Evolutionary conservation across 2,888 invertebrate species (phyloP).

Genomic region (Rosalia funebris): DNA sequence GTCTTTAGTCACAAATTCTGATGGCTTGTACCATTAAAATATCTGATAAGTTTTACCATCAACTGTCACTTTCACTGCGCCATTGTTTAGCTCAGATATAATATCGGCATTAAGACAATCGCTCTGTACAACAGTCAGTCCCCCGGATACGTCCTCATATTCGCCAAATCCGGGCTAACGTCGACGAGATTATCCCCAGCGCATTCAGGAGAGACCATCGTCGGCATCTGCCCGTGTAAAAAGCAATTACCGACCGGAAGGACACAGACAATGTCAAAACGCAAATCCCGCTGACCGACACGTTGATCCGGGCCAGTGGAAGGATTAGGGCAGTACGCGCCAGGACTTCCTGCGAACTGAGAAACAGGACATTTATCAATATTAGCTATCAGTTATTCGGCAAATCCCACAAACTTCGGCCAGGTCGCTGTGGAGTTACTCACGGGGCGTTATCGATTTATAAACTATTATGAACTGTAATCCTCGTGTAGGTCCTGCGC

Average conservation of each 20-base stretch:
- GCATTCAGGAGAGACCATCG: too few species aligned
- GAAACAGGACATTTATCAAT: constrained; percentile 53
- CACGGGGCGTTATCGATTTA: background rate
- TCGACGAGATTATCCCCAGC: too few species aligned
- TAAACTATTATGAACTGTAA: constrained; percentile 16
- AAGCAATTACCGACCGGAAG: constrained; percentile 53
- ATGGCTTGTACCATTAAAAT: too few species aligned
- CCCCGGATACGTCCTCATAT: too few species aligned
- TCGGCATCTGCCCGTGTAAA: constrained; percentile 51
- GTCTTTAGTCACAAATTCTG: too few species aligned
- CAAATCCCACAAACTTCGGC: constrained; percentile 38
- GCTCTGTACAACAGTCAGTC: too few species aligned
- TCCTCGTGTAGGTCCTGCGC: too few species aligned
- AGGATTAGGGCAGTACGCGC: constrained; percentile 48
- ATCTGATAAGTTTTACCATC: too few species aligned
- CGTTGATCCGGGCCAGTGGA: constrained; percentile 46
- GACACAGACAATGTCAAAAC: constrained; percentile 55
- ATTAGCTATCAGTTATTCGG: constrained; percentile 51
- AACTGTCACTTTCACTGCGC: too few species aligned
- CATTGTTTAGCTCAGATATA: too few species aligned
- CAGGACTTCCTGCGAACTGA: constrained; percentile 43
- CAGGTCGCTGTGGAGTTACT: constrained; percentile 32
- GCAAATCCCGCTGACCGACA: constrained; percentile 58
- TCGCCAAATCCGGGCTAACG: too few species aligned
- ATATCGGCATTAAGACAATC: too few species aligned